Base-by-base conservation (phyloP, 2,797 vertebrate genomes). In the Chelon labrosus region DNA sequence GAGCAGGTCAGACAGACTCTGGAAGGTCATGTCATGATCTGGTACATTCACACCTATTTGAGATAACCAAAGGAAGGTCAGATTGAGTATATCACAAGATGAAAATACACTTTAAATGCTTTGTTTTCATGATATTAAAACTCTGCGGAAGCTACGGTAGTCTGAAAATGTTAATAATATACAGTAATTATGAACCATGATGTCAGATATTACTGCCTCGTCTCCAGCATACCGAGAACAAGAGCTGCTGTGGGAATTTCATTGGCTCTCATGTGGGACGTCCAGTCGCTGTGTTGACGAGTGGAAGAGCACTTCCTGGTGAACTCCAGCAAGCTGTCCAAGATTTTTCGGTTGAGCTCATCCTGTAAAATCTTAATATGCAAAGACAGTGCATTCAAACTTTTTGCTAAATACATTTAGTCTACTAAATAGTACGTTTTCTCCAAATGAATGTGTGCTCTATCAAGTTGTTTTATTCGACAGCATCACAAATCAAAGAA, bases 241-340 rank as follows among this genome's bases (percentile, higher is more conserved):
- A 99, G 94, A 68, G 97, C 97, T 11, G 98, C 98, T 17, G 97
- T 94, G 73, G 97, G 98, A 75, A 99, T 98, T 94, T 99, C 98
- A 76, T 86, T 96, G 76, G 94, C 94, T 73, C 96, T 96, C 95
- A 97, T 95, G 64, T 69, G 92, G 71, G 87, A 94, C 2, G 92
- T 87, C 97, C 97, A 98, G 83, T 95, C 91, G 79, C 90, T 89
- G 58, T 93, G 90, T 38, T 87, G 93, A 78, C 90, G 94, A 10
- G 86, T 87, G 50, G 87, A 90, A n/a, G 95, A 94, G 63, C 94
- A 95, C 42, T 90, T 96, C 57, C 90, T 94, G 59, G 96, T 94
- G 93, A 99, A 99, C 79, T 91, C 91, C 77, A 96, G 72, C 65
- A 99, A 87, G 54, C 88, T 96, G 83, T 97, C 95, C 89, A 97